Conservation (phyloP, 2,888 invertebrate genomes). For the Mycalesis mineus region DNA sequence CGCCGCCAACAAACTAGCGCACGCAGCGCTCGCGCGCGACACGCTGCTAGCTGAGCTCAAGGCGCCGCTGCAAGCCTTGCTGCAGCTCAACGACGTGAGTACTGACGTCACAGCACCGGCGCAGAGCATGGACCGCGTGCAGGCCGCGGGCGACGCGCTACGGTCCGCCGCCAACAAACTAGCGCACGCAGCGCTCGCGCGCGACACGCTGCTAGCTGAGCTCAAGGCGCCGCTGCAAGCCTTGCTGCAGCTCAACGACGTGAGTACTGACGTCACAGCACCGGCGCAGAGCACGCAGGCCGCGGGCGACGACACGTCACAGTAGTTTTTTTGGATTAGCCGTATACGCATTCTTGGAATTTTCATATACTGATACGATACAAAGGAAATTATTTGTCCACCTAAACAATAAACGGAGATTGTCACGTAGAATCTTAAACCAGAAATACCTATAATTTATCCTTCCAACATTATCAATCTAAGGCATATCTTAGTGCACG, state of each 20-base stretch:
- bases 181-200: constrained; percentile 28
- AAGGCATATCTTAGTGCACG: too few species aligned
- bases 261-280: constrained; percentile 35
- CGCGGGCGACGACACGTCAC: constrained; percentile 22
- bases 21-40: constrained; percentile 27
- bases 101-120: constrained; percentile 54
- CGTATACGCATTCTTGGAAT: too few species aligned
- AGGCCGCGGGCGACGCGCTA: constrained; percentile 34
- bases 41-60: constrained; percentile 26
- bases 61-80: constrained; percentile 27
- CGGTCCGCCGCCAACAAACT: constrained; percentile 23
- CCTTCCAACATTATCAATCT: too few species aligned
- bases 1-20: constrained; percentile 25
- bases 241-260: constrained; percentile 25
- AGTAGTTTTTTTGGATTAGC: too few species aligned
- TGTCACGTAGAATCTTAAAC: too few species aligned
- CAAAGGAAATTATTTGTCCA: too few species aligned
- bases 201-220: constrained; percentile 25
- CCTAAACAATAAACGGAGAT: too few species aligned
- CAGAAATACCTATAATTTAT: too few species aligned
- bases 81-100: constrained; percentile 73
- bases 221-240: constrained; percentile 27
- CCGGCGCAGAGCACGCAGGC: constrained; percentile 71
- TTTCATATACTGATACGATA: too few species aligned
- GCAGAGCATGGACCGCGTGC: constrained; percentile 76